Evolutionary conservation across 1,140 invertebrate species (phyloP).

Genomic region (Drosophila bocqueti): DNA sequence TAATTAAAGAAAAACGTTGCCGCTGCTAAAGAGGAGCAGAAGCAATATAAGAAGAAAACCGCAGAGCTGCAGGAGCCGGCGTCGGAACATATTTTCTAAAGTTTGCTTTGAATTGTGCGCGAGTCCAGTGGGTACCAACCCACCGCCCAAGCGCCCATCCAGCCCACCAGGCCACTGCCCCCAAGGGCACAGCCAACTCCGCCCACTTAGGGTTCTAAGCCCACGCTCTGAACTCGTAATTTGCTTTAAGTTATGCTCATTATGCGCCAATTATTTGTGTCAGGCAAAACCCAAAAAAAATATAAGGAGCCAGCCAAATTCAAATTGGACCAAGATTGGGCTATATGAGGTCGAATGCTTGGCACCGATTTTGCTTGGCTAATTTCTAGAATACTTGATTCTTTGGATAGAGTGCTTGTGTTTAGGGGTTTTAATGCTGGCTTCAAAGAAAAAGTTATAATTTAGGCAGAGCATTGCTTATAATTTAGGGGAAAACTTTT

Average conservation of each 20-base stretch:
- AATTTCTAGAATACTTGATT: constrained; percentile 19
- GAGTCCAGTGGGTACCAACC: constrained; percentile 1
- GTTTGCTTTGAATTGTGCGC: constrained; percentile 55
- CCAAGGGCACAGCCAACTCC: constrained; percentile 45
- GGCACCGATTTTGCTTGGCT: constrained; percentile 52
- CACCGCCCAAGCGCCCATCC: not conserved
- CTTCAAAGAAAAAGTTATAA: constrained; percentile 8
- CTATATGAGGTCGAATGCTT: constrained; percentile 31
- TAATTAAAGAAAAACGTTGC: constrained; percentile 82
- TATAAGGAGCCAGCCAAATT: constrained; percentile 52
- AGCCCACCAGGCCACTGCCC: constrained; percentile 9
- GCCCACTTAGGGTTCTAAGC: constrained; percentile 48
- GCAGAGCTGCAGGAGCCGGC: constrained; percentile 40
- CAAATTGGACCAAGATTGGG: constrained; percentile 41
- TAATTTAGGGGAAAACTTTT: not conserved
- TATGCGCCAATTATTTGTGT: constrained; percentile 80
- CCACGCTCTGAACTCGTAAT: constrained; percentile 66
- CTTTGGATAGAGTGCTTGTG: constrained; percentile 1
- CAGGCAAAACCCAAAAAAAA: constrained; percentile 42
- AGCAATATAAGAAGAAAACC: constrained; percentile 37
- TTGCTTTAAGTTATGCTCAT: constrained; percentile 78
- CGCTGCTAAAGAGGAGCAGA: constrained; percentile 61
- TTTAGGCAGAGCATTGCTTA: not conserved
- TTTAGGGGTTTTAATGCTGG: not conserved
- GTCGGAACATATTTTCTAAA: constrained; percentile 70